Base-by-base conservation (phyloP, 2,113 vertebrate species). In the Pristiophorus japonicus region DNA sequence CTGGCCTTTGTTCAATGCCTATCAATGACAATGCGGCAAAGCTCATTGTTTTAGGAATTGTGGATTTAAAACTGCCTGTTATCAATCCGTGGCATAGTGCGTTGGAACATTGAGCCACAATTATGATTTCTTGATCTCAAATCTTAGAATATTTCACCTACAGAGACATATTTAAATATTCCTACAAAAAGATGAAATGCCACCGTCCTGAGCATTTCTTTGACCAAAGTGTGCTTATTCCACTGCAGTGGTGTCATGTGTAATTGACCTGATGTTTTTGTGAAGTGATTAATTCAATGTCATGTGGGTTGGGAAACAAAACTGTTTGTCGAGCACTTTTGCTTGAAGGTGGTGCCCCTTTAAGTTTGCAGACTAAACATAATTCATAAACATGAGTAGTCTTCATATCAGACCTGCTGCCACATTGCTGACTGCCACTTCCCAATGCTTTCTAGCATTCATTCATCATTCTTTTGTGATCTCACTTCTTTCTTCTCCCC, bases 381-480 rank as follows among this genome's bases (percentile, higher is more conserved):
- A 59, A 59, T 59, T 90, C 27, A 90, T 90, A 51, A 59, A 34
- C 27, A 34, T 4, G 34, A 59, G 87, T 27, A 81, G 38, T 62
- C 27, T 55, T 90, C 4, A 3, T 59, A 55, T 55, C 24, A 88
- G 85, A 30, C 51, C 4, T 59, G 30, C 51, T 90, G 30, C 30
- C 16, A 81, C 16, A 18, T 12, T 45, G 78, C 78, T 81, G 38
- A 81, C 78, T 81, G 38, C 38, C 11, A 18, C 12, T 59, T 55
- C 51, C 51, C 27, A 30, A 45, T 51, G 24, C 51, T 55, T 90
- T 90, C 42, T 22, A 30, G 51, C 51, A 62, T 55, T 27, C 51
- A 55, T 90, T 81, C 38, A 81, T 81, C 38, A 81, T 38, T 42
- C 78, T 81, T 59, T 90, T 90, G 87, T 90, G 51, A 90, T n/a